These are phyloP conservation scores for Gymnobelideus leadbeateri DNA, from an alignment of 2,113 vertebrate species.

Conservation along the genomic window DNA sequence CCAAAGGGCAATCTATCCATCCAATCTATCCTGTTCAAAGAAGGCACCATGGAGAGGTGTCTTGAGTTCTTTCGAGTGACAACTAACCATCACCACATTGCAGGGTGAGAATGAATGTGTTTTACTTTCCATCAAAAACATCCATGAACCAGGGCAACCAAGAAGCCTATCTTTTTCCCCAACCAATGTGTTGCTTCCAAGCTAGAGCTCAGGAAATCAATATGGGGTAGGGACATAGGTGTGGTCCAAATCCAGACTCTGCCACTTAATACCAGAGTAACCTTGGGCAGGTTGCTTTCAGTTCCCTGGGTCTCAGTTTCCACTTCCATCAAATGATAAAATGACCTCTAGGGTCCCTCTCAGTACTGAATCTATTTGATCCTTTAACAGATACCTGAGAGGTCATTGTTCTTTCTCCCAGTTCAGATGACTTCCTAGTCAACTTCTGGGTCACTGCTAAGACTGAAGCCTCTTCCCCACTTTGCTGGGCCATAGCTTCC, in stretches of 20 bases:
- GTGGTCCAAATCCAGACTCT: conserved; percentile 17
- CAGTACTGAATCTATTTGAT: neutral
- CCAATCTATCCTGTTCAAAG: conserved; percentile 28
- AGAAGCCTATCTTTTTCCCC: conserved; percentile 43
- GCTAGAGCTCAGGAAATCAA: conserved; percentile 39
- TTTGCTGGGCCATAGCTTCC: neutral
- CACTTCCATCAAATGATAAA: neutral
- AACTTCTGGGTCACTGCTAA: neutral
- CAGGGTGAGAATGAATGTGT: conserved; percentile 43
- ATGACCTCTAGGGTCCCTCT: no score
- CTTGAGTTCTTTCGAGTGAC: conserved; percentile 55
- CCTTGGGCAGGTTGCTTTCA: no score
- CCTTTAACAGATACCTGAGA: neutral
- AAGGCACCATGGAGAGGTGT: conserved; percentile 55
- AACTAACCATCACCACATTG: conserved; percentile 47
- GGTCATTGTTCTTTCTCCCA: neutral
- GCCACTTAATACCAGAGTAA: neutral
- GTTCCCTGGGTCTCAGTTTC: no score
- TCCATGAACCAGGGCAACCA: conserved; percentile 52
- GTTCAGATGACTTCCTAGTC: neutral
- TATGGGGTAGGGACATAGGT: conserved; percentile 6
- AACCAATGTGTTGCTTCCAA: conserved; percentile 50
- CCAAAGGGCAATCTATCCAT: conserved; percentile 72
- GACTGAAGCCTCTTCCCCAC: neutral
- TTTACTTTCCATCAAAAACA: neutral